Conservation (phyloP, 2,888 invertebrate genomes). For the Drosophila seclusa region DNA sequence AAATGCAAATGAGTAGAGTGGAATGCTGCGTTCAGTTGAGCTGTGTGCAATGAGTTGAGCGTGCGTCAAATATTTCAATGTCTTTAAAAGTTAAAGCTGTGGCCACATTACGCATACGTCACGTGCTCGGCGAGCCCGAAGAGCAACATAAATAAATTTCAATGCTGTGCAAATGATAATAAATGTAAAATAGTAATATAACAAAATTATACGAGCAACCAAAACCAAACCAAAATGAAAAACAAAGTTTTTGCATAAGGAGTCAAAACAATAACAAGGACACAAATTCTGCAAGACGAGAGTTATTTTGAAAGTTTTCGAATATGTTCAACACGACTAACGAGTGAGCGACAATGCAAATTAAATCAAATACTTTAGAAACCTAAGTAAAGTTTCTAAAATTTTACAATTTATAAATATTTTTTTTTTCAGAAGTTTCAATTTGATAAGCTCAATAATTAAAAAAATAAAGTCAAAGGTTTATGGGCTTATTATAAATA, state of each 20-base stretch:
- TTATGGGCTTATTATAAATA: background rate
- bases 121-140: conserved; percentile 37
- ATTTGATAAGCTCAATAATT: background rate
- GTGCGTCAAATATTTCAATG: conserved; percentile 3
- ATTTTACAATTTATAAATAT: background rate
- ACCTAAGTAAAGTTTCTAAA: background rate
- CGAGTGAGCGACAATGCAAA: background rate
- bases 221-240: conserved; percentile 66
- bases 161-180: conserved; percentile 76
- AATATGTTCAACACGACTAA: background rate
- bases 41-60: background rate
- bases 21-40: background rate
- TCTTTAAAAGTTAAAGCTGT: conserved; percentile 58
- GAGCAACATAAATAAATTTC: conserved; percentile 73
- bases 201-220: conserved; percentile 60
- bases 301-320: background rate
- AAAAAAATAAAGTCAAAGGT: background rate
- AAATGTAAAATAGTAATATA: conserved; percentile 79
- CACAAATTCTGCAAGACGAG: conserved; percentile 58
- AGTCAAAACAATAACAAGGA: conserved; percentile 81
- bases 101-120: conserved; percentile 59
- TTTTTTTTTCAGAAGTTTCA: background rate
- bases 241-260: conserved; percentile 73
- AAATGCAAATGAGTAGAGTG: conserved; percentile 19
- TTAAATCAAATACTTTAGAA: background rate